These are phyloP conservation scores for Scleropages formosus DNA, from an alignment of 2,797 vertebrate species.

Conservation along the genomic window DNA sequence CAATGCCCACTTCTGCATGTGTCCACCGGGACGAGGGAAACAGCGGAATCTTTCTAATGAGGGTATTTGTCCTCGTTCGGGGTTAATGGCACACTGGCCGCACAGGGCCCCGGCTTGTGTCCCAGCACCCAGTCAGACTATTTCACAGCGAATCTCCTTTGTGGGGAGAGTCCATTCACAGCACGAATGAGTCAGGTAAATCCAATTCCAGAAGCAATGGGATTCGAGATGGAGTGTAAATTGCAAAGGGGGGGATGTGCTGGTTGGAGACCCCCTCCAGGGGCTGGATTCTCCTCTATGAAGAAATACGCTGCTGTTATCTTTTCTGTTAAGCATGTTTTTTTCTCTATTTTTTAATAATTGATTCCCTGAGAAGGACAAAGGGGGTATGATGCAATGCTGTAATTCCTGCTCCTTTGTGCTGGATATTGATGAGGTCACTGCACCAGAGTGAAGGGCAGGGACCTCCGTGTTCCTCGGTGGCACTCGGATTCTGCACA, in stretches of 20 bases:
- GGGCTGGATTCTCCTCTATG: conserved; percentile 58
- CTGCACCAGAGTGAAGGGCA: conserved; percentile 56
- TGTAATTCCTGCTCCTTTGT: conserved; percentile 72
- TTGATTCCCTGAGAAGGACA: conserved; percentile 71
- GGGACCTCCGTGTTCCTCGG: conserved; percentile 37
- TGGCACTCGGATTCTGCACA: conserved; percentile 9
- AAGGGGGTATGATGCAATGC: conserved; percentile 68
- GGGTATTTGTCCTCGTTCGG: conserved; percentile 67
- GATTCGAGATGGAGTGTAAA: conserved; percentile 76
- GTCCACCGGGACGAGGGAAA: background rate
- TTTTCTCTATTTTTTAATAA: conserved; percentile 58
- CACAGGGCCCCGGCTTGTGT: conserved; percentile 52
- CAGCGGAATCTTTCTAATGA: conserved; percentile 57
- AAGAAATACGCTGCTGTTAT: conserved; percentile 70
- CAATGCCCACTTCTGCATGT: background rate
- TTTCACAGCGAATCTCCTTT: conserved; percentile 68
- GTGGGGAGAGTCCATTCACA: conserved; percentile 68
- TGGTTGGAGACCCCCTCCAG: conserved; percentile 69
- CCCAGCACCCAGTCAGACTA: conserved; percentile 65
- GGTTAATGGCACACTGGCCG: conserved; percentile 68
- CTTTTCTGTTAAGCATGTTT: conserved; percentile 73
- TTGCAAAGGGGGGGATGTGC: conserved; percentile 62
- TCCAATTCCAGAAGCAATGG: conserved; percentile 79
- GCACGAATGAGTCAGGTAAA: conserved; percentile 76
- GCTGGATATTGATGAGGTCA: conserved; percentile 71